These are phyloP conservation scores for Andrena flavipes DNA, from an alignment of 2,888 invertebrate genomes.

Conservation along the genomic window DNA sequence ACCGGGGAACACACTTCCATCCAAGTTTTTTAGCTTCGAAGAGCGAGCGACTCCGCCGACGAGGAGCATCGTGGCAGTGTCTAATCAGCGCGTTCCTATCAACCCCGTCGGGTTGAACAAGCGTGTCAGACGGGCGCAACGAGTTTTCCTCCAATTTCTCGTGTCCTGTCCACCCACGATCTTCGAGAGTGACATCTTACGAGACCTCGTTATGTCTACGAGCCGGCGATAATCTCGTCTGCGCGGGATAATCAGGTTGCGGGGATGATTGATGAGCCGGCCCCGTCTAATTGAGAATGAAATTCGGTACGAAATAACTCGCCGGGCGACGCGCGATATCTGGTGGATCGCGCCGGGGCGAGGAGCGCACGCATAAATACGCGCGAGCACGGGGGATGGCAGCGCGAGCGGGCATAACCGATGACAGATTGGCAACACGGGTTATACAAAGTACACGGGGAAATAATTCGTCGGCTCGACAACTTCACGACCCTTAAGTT, in stretches of 20 bases:
- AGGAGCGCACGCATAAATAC: conserved; percentile 48
- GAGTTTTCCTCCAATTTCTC: conserved; percentile 27
- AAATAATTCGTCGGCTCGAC: conserved; percentile 71
- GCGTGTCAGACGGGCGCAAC: conserved; percentile 15
- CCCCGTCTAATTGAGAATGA: conserved; percentile 56
- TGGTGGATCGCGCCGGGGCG: conserved; percentile 42
- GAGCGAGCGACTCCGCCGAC: not conserved
- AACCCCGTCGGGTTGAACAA: conserved; percentile 2
- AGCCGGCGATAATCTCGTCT: conserved; percentile 39
- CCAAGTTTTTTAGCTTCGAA: not conserved
- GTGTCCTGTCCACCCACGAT: conserved; percentile 40
- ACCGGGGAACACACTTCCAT: no score
- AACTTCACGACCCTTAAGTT: conserved; percentile 68
- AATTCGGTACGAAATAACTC: conserved; percentile 63
- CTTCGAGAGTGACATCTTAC: conserved; percentile 21
- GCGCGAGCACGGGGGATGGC: conserved; percentile 16
- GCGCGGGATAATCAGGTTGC: conserved; percentile 38
- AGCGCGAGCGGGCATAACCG: conserved; percentile 52
- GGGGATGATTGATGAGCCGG: conserved; percentile 48
- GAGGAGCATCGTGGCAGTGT: not conserved
- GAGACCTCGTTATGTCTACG: conserved; percentile 25
- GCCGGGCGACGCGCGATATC: conserved; percentile 51
- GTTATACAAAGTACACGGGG: conserved; percentile 61
- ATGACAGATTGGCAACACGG: conserved; percentile 71
- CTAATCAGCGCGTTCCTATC: conserved; percentile 7